Evolutionary conservation across 2,888 invertebrate genomes (phyloP), one percentile per base, ranked within the genome.

Genomic region (Dendrolimus pini): DNA sequence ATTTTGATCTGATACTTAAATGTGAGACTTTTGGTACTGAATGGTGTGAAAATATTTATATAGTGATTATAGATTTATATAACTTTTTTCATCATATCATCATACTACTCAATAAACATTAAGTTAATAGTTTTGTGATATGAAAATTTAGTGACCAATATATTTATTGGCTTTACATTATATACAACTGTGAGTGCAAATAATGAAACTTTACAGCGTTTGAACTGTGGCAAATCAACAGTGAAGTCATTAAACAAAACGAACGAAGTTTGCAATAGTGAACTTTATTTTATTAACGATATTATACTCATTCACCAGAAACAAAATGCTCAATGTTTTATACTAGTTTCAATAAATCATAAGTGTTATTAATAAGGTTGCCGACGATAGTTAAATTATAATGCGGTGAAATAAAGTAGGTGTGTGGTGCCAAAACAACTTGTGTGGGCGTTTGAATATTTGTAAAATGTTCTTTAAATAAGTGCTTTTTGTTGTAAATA

Each of bases 381-480:
- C 9, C 13, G 54, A n/a, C 9, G 18, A 54, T 54, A 47, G 47
- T 47, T 47, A 47, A 47, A 47, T 47, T 47, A 47, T 47, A 47
- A 47, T 60, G 55, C 64, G 62, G 59, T 53, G 54, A 41, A 56
- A 52, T 67, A 41, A 66, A 61, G 55, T 57, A 30, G 52, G 54
- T n/a, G 56, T 56, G 58, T 58, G 58, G 78, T 76, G 80, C 78
- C 80, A 82, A 75, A 71, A 67, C 60, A 65, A 65, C 57, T 61
- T 56, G 61, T 73, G 83, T 78, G 77, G 77, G 82, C 77, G 76
- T 74, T 62, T 69, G 69, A 69, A 69, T 73, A 76, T 80, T 74
- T 66, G 74, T 74, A 69, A 63, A 75, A 75, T 65, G 68, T 68
- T 71, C 75, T 71, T 68, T 74, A 76, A 75, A 79, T 78, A 81